Evolutionary conservation across 2,797 vertebrate species (phyloP), one percentile per base, ranked within the genome.

Genomic region (Lutjanus argentimaculatus): DNA sequence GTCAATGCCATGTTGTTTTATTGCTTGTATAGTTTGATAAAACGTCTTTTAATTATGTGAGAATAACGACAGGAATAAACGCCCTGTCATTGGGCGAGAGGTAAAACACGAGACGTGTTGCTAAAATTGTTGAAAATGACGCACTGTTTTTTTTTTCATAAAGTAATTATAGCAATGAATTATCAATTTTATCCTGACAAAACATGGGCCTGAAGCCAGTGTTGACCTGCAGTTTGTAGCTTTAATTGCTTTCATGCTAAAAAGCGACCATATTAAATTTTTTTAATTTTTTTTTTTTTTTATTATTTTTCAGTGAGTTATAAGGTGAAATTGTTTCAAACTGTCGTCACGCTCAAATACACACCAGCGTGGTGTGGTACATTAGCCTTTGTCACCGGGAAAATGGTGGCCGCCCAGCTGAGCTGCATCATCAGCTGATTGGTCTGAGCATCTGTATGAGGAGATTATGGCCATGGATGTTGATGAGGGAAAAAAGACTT

Each of bases 401-500:
- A 91, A 77, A 92, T 88, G 90, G 90, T 87, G 83, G 52, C 85
- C 71, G 80, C 87, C 85, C 90, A 89, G 78, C 64, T 85, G 81
- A 80, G 87, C 84, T 87, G 80, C 87, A 86, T 74, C 83, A 91
- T 84, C 87, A 89, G 85, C 83, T 91, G 85, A 82, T 77, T 82
- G 83, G 75, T 72, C 71, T 80, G 80, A 82, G 72, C 53, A 52
- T 67, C 70, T 42, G 25, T 67, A n/a, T 43, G 68, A 62, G 19
- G 52, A 75, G 53, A 85, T 84, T 75, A 68, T 67, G 17, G 19
- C n/a, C 77, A 68, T 78, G 52, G 45, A 59, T 71, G 57, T 59
- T 59, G 40, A 64, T 40, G 43, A 7, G 5, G 1, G 0, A 0
- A 40, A 25, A 43, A 48, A 4, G 11, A 8, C 52, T 59, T 17